Conservation (phyloP, 1,140 invertebrate species). For the Protaetia brevitarsis region DNA sequence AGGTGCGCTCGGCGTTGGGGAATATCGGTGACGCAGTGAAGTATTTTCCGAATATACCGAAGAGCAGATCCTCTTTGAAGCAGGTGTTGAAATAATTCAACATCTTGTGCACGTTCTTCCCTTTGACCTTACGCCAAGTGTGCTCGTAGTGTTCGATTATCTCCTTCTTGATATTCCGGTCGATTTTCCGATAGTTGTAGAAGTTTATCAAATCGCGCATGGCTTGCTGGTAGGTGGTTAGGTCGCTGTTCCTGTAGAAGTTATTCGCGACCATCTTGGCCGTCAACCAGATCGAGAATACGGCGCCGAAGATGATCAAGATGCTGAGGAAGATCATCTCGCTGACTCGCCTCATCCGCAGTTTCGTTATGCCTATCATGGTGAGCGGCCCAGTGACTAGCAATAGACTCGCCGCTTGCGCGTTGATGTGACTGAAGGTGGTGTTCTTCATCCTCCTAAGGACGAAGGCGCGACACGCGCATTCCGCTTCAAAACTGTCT, state of each 20-base stretch:
- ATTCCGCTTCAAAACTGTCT: neutral
- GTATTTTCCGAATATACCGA: conserved; percentile 29
- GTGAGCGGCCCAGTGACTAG: neutral
- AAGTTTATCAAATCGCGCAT: conserved; percentile 34
- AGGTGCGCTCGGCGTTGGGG: conserved; percentile 20
- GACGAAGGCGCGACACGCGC: neutral
- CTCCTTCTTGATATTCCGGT: conserved; percentile 29
- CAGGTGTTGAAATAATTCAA: conserved; percentile 26
- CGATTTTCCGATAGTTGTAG: conserved; percentile 27
- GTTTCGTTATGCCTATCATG: neutral
- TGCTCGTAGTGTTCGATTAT: conserved; percentile 35
- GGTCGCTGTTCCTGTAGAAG: conserved; percentile 28
- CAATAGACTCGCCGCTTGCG: neutral
- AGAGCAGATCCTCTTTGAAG: conserved; percentile 31
- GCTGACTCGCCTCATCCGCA: neutral
- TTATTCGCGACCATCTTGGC: conserved; percentile 25
- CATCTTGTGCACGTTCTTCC: conserved; percentile 26
- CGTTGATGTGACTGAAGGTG: neutral
- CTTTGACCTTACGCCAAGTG: conserved; percentile 32
- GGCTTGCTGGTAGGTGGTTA: conserved; percentile 30
- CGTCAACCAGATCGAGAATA: conserved; percentile 15
- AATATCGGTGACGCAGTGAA: conserved; percentile 23
- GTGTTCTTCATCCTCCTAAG: neutral
- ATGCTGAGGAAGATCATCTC: conserved; percentile 15
- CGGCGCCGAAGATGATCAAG: neutral